phyloP scores from a whole-genome alignment of 2,113 vertebrate genomes.

The Pteronura brasiliensis region DNA sequence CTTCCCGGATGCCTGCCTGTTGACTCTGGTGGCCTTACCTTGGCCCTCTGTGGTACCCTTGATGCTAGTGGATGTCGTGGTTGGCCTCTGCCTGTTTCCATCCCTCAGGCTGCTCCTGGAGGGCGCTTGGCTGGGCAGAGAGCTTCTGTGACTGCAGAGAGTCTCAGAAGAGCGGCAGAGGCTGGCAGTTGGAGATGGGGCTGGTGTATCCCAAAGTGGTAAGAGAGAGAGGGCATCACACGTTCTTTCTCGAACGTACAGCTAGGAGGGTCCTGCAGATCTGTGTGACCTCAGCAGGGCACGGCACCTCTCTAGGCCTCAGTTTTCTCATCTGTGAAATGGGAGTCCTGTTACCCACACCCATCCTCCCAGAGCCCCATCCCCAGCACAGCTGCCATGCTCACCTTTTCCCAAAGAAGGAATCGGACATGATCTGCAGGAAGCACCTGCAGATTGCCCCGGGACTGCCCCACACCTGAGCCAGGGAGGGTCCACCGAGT shows the following conservation, averaged over 20 bases:
- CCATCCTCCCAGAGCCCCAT: neutral
- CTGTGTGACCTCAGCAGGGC: accelerated
- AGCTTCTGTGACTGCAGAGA: neutral
- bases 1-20: neutral
- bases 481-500: neutral
- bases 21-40: accelerated
- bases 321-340: neutral
- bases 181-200: neutral
- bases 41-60: neutral
- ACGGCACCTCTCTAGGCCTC: neutral
- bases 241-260: neutral
- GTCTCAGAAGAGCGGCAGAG: neutral
- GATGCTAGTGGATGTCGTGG: accelerated
- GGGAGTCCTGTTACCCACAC: neutral
- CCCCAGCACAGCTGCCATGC: neutral
- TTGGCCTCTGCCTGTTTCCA: neutral
- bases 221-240: too few relatives aligned
- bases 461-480: neutral
- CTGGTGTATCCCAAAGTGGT: neutral
- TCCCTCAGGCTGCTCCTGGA: neutral
- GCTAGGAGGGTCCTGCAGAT: neutral
- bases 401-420: neutral
- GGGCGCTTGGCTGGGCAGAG: neutral
- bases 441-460: neutral
- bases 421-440: neutral